A percentile compares a stretch with the other conserved stretches of the same genome.
These are phyloP conservation scores for Ancistrus triradiatus DNA, from an alignment of 2,113 vertebrate genomes.

Conservation along the genomic window DNA sequence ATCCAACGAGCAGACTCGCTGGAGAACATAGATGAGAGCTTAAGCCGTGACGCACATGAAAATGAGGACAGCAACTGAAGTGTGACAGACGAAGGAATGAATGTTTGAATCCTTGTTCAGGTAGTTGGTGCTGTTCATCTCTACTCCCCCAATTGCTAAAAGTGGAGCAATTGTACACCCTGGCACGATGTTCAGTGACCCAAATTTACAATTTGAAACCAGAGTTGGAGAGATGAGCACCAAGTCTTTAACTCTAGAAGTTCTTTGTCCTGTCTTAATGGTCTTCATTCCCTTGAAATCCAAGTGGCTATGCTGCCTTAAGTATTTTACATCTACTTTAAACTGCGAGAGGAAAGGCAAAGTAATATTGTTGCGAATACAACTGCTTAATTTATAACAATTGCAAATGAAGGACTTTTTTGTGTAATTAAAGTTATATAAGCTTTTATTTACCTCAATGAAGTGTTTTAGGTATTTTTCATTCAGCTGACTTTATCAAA, in stretches of 20 bases:
- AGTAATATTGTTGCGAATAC: too few relatives aligned
- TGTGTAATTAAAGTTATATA: neutral
- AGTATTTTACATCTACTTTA: neutral
- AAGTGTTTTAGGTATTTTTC: conserved; percentile 8
- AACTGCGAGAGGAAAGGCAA: too few relatives aligned
- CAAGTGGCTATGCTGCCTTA: neutral
- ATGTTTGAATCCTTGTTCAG: neutral
- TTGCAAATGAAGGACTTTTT: conserved; percentile 7
- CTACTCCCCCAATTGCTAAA: too few relatives aligned
- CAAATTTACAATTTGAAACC: neutral
- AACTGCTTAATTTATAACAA: neutral
- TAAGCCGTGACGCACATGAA: conserved; percentile 51
- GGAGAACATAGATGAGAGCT: conserved; percentile 72
- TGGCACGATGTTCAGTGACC: too few relatives aligned
- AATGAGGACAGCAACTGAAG: conserved; percentile 61
- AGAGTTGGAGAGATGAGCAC: neutral
- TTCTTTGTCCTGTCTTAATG: too few relatives aligned
- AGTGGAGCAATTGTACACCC: conserved; percentile 12
- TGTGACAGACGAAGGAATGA: neutral
- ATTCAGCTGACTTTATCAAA: conserved; percentile 1
- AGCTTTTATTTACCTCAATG: neutral
- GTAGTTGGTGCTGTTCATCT: neutral
- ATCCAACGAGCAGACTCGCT: conserved; percentile 71
- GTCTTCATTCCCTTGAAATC: too few relatives aligned
- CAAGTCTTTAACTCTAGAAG: too few relatives aligned